Conservation (phyloP, 2,797 vertebrate species). For the Sarcoramphus papa region DNA sequence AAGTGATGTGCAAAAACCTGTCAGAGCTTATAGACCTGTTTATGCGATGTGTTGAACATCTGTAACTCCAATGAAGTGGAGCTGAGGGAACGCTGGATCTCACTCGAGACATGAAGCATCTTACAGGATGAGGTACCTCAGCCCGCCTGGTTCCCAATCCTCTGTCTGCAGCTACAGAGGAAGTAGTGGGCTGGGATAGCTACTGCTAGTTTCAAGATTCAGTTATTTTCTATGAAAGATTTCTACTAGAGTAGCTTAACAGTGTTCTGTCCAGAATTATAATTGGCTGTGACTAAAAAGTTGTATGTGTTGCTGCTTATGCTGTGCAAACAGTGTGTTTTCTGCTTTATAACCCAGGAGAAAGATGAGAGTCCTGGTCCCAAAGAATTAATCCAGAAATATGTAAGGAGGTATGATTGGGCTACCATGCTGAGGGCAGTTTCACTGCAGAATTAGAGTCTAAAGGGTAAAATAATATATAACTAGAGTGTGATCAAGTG, state of each 20-base stretch:
- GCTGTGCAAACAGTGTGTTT: neutral
- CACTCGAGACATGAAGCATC: neutral
- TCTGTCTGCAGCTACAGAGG: neutral
- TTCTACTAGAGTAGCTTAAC: neutral
- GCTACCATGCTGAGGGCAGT: neutral
- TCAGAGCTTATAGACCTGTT: neutral
- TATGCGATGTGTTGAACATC: neutral
- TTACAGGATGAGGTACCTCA: neutral
- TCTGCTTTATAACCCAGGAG: neutral
- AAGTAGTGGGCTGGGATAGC: neutral
- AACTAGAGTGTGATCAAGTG: neutral
- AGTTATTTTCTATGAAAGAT: neutral
- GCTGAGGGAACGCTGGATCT: neutral
- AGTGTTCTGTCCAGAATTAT: neutral
- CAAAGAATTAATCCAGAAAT: neutral
- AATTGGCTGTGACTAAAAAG: neutral
- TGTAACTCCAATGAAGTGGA: neutral
- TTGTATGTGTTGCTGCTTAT: neutral
- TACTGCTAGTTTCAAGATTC: neutral
- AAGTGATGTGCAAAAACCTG: conserved; percentile 4
- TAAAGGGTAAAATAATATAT: neutral
- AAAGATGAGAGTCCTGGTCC: neutral
- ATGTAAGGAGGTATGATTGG: neutral
- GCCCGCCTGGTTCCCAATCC: neutral
- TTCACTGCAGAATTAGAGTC: neutral